Evolutionary conservation across 2,113 vertebrate genomes (phyloP).

Genomic region (Erpornis zantholeuca): DNA sequence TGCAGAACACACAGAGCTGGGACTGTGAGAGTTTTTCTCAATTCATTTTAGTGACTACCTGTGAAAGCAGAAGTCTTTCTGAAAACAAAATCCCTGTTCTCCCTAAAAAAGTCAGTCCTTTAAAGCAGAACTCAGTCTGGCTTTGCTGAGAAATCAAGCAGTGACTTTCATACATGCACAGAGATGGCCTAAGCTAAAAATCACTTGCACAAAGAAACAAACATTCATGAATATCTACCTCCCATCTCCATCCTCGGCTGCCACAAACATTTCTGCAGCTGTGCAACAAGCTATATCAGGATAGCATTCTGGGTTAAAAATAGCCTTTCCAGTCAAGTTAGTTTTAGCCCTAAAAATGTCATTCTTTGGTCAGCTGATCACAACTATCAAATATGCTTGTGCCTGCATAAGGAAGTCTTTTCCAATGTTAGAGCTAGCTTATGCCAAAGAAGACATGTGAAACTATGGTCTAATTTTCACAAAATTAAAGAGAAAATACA

Average conservation of each 20-base stretch:
- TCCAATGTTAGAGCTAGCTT: neutral
- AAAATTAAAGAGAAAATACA: neutral
- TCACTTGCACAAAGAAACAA: neutral
- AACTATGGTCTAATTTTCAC: neutral
- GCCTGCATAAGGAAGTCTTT: neutral
- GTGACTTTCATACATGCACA: neutral
- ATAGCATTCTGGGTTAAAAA: neutral
- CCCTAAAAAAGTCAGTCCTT: neutral
- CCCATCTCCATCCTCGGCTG: neutral
- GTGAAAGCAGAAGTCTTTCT: neutral
- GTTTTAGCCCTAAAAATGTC: neutral
- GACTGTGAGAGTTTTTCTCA: neutral
- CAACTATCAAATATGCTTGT: neutral
- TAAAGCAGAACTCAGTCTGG: neutral
- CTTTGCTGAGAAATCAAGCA: neutral
- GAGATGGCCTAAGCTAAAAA: neutral
- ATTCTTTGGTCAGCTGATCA: neutral
- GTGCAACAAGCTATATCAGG: neutral
- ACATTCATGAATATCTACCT: neutral
- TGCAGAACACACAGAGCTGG: neutral
- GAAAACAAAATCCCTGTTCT: neutral
- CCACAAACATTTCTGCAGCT: constrained; percentile 9
- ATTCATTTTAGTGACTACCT: neutral
- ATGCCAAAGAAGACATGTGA: neutral
- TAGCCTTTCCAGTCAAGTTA: neutral